Conservation (phyloP, 2,888 invertebrate species). For the Polyommatus iphigenia region DNA sequence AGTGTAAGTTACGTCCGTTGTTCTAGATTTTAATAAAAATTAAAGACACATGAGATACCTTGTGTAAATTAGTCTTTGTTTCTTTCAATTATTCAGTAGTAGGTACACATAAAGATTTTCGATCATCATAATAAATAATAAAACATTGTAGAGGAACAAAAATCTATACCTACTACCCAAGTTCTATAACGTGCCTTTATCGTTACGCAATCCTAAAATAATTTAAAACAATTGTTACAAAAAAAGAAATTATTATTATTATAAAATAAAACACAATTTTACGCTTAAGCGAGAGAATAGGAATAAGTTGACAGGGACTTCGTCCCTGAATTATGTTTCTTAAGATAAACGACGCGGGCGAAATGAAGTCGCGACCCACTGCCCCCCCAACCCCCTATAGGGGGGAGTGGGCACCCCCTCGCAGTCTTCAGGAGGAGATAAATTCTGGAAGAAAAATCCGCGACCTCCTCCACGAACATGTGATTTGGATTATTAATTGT, state of each 20-base stretch:
- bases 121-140: not conserved
- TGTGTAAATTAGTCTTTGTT: no score
- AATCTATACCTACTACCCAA: not conserved
- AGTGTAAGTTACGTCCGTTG: not conserved
- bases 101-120: no score
- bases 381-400: constrained; percentile 45
- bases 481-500: constrained; percentile 76
- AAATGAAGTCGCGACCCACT: constrained; percentile 84
- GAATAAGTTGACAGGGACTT: constrained; percentile 82
- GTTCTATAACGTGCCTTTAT: not conserved
- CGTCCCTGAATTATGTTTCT: constrained; percentile 83
- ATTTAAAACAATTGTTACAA: not conserved
- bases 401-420: constrained; percentile 40
- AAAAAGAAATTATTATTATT: constrained; percentile 32
- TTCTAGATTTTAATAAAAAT: no score
- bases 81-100: no score
- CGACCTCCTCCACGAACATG: constrained; percentile 72
- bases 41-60: no score
- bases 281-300: constrained; percentile 79
- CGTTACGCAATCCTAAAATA: not conserved
- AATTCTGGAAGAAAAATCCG: constrained; percentile 79
- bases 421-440: constrained; percentile 70
- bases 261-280: constrained; percentile 73
- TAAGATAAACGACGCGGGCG: constrained; percentile 86
- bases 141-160: not conserved